Percentiles rank a stretch among this genome's conserved stretches.
Evolutionary conservation across 2,113 vertebrate species (phyloP).

Genomic region (Electrona antarctica): DNA sequence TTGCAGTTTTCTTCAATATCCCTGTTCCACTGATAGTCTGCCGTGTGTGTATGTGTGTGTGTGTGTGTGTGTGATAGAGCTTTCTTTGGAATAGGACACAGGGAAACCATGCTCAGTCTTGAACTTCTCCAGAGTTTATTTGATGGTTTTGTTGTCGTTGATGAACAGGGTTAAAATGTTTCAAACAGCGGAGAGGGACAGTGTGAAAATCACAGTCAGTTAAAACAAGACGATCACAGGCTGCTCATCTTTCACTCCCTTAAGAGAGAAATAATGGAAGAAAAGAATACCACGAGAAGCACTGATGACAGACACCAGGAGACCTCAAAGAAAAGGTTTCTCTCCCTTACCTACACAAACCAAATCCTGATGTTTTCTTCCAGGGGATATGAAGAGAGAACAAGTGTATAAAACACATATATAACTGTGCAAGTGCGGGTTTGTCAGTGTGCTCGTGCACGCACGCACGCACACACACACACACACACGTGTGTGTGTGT

Average conservation of each 20-base stretch:
- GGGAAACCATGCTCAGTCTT: constrained; percentile 24
- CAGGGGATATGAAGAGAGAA: constrained; percentile 63
- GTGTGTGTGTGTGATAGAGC: constrained; percentile 31
- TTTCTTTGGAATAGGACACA: constrained; percentile 62
- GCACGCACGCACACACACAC: constrained; percentile 6
- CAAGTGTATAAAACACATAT: constrained; percentile 33
- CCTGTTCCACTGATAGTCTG: constrained; percentile 28
- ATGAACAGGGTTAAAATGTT: constrained; percentile 37
- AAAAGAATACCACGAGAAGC: constrained; percentile 37
- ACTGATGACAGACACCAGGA: constrained; percentile 44
- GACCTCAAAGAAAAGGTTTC: constrained; percentile 11
- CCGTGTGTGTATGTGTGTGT: not conserved
- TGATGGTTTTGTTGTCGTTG: not conserved
- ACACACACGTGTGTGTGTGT: not conserved
- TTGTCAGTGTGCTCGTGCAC: constrained; percentile 26
- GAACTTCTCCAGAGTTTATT: constrained; percentile 3
- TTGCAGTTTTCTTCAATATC: constrained; percentile 23
- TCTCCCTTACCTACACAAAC: constrained; percentile 9
- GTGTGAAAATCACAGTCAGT: constrained; percentile 44
- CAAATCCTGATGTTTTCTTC: constrained; percentile 6
- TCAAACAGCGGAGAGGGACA: constrained; percentile 4
- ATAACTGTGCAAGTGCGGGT: constrained; percentile 77
- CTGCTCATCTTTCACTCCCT: constrained; percentile 21
- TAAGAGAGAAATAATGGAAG: constrained; percentile 25
- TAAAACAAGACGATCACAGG: constrained; percentile 28